These are phyloP conservation scores for Eilema caniola DNA, from an alignment of 2,888 invertebrate species.

Conservation along the genomic window DNA sequence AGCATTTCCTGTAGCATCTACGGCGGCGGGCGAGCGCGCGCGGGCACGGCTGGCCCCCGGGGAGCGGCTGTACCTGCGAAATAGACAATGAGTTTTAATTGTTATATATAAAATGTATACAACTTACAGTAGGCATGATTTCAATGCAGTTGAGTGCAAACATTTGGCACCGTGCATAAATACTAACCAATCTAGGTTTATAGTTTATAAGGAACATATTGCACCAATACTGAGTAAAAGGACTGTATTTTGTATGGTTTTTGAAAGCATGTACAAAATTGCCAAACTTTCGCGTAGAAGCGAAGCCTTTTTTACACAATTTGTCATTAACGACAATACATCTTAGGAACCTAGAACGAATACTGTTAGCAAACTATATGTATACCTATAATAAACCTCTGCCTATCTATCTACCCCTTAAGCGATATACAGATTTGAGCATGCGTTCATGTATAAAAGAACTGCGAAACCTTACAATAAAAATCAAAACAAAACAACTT, in stretches of 20 bases:
- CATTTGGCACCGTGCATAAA: no score
- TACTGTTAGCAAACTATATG: neutral
- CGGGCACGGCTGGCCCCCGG: conserved; percentile 90
- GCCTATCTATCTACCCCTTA: neutral
- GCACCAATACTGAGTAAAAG: no score
- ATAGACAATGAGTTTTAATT: neutral
- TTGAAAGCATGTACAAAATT: no score
- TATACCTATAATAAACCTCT: neutral
- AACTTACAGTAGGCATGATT: no score
- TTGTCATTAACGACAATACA: neutral
- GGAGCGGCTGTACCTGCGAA: conserved; percentile 83
- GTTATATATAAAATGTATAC: neutral
- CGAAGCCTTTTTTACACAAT: neutral
- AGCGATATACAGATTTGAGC: no score
- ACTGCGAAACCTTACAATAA: neutral
- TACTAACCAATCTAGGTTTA: no score
- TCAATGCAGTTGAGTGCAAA: no score
- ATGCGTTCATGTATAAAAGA: neutral
- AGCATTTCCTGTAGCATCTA: conserved; percentile 84
- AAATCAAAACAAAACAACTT: neutral
- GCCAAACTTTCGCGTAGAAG: no score
- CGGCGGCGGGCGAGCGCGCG: conserved; percentile 86
- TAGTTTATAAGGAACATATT: no score
- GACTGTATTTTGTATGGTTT: no score
- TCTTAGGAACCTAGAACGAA: neutral